These are phyloP conservation scores for Myopa testacea DNA, from an alignment of 2,888 invertebrate species.

Conservation along the genomic window DNA sequence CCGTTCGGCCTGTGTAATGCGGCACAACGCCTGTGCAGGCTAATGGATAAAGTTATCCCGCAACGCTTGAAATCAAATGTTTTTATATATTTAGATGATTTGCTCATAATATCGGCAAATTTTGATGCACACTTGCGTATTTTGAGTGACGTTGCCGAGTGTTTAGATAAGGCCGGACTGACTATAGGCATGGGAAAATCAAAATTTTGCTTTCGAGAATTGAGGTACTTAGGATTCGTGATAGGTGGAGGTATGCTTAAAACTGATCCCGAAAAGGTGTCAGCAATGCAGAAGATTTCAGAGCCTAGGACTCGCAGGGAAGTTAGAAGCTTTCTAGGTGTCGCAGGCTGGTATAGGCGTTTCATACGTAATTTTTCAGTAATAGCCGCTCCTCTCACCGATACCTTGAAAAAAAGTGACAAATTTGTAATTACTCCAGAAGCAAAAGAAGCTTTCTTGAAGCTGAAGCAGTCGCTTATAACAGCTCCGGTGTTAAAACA, in stretches of 20 bases:
- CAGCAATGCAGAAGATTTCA: constrained; percentile 35
- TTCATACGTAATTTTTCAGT: constrained; percentile 38
- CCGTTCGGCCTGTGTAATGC: constrained; percentile 47
- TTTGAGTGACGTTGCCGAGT: constrained; percentile 7
- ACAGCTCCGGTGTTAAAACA: constrained; percentile 32
- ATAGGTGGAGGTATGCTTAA: constrained; percentile 35
- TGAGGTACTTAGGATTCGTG: constrained; percentile 38
- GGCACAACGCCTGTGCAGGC: constrained; percentile 42
- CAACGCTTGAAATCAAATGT: constrained; percentile 32
- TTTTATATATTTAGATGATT: constrained; percentile 40
- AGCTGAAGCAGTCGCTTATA: constrained; percentile 26
- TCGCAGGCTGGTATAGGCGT: constrained; percentile 30
- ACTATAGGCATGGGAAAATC: constrained; percentile 41
- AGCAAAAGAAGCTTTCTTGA: constrained; percentile 24
- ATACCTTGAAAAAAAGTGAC: constrained; percentile 20
- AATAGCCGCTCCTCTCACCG: constrained; percentile 30
- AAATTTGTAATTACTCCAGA: constrained; percentile 25
- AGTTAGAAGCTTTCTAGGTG: constrained; percentile 19
- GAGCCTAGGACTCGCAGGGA: constrained; percentile 32
- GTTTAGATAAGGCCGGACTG: constrained; percentile 24
- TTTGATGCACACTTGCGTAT: constrained; percentile 16
- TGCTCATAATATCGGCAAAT: constrained; percentile 12
- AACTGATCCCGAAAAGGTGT: constrained; percentile 39
- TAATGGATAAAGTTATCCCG: constrained; percentile 39
- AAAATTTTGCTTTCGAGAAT: constrained; percentile 40